Conservation (phyloP, 2,113 vertebrate genomes). For the Muntiacus muntjak region DNA sequence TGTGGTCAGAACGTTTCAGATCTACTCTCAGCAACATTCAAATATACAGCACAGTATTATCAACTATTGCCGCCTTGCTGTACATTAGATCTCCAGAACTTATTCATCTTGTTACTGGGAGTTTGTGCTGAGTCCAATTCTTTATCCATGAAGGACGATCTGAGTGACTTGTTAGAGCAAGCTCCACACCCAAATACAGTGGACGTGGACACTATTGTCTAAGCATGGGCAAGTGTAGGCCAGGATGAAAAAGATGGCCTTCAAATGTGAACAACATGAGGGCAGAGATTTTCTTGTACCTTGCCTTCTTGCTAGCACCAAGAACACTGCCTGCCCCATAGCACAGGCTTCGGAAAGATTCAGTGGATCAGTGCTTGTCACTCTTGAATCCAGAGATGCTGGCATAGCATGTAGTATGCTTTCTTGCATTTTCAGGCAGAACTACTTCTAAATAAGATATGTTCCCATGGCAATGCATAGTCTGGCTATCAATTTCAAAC, state of each 20-base stretch:
- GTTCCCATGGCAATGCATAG: background rate
- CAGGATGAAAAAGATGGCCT: background rate
- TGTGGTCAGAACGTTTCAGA: background rate
- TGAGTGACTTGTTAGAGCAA: background rate
- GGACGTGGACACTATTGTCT: background rate
- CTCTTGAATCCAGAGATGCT: background rate
- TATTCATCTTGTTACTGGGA: background rate
- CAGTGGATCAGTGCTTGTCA: background rate
- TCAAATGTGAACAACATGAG: fast-evolving
- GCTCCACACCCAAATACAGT: background rate
- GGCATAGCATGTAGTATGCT: background rate
- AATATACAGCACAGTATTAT: background rate
- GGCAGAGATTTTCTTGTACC: background rate
- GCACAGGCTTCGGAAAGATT: background rate
- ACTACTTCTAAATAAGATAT: background rate
- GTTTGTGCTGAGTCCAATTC: background rate
- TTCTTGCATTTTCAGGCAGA: background rate
- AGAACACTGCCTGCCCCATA: background rate
- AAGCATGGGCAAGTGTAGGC: background rate
- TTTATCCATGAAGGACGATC: background rate
- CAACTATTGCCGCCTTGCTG: background rate
- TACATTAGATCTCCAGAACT: background rate
- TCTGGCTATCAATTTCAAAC: background rate
- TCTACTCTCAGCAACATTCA: background rate
- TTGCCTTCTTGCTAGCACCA: background rate